A percentile compares a stretch with the other conserved stretches of the same genome.
phyloP scores from a whole-genome alignment of 2,888 invertebrate genomes.

The Rotaria macrura region DNA sequence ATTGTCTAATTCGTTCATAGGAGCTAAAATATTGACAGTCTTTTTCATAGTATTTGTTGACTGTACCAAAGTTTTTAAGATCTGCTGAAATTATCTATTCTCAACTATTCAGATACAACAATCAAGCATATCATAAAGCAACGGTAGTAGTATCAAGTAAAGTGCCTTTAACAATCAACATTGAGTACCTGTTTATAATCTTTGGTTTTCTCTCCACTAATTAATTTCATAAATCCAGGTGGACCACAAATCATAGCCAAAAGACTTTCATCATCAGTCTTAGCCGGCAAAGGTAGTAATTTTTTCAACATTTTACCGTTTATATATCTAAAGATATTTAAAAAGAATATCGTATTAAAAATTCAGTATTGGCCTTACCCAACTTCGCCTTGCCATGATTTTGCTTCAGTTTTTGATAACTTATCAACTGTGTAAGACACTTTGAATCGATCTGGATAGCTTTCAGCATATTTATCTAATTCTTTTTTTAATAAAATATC shows the following conservation, averaged over 20 bases:
- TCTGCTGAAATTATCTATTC: no score
- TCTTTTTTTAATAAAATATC: not conserved
- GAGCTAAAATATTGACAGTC: no score
- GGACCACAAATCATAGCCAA: constrained; percentile 16
- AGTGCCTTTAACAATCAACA: not conserved
- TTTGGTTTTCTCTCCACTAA: not conserved
- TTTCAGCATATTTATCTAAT: not conserved
- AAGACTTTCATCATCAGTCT: not conserved
- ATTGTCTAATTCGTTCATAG: no score
- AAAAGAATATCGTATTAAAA: no score
- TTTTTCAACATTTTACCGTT: not conserved
- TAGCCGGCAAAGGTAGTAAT: not conserved
- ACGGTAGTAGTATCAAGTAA: no score
- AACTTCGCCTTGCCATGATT: not conserved
- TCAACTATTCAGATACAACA: no score
- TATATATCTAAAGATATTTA: not conserved
- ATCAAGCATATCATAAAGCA: no score
- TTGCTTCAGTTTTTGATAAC: not conserved
- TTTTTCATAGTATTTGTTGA: no score
- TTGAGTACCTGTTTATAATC: not conserved
- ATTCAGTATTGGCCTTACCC: not conserved
- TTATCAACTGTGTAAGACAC: not conserved
- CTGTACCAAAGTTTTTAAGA: no score
- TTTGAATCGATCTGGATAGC: not conserved
- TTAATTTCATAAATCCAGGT: constrained; percentile 13